Conservation (phyloP, 2,113 vertebrate genomes). For the Engraulis encrasicolus region DNA sequence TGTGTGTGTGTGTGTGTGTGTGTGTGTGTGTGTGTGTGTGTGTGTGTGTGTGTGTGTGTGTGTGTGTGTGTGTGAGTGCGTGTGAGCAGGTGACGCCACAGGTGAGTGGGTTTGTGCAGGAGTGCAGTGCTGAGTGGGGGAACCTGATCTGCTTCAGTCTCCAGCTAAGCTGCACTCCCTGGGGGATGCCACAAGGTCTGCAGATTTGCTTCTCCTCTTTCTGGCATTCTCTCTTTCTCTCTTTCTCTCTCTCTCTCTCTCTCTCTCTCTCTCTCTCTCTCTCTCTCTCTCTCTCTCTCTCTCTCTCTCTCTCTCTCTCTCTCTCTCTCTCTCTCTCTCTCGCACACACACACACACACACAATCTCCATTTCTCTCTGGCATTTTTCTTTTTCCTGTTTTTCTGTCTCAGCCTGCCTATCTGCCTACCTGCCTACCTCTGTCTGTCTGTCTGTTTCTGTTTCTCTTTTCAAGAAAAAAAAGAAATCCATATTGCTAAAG, state of each 20-base stretch:
- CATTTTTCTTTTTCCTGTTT: too few relatives aligned
- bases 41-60: background rate
- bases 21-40: background rate
- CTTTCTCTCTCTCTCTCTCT: background rate
- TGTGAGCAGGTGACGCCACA: background rate
- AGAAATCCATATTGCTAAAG: too few relatives aligned
- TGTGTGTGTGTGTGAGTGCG: background rate
- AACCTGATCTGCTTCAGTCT: background rate
- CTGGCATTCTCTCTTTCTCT: background rate
- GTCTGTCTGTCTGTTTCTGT: too few relatives aligned
- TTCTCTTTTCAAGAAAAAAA: too few relatives aligned
- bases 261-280: background rate
- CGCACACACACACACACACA: too few relatives aligned
- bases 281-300: background rate
- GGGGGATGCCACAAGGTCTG: background rate
- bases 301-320: background rate
- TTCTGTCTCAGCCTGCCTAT: too few relatives aligned
- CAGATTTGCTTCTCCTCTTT: background rate
- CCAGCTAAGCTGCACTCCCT: background rate
- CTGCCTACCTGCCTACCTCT: too few relatives aligned
- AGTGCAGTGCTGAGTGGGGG: background rate
- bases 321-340: too few relatives aligned
- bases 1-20: background rate
- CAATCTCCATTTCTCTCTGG: too few relatives aligned
- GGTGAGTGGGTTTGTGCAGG: background rate